phyloP scores from a whole-genome alignment of 2,113 vertebrate species.

The Triplophysa siluroides region DNA sequence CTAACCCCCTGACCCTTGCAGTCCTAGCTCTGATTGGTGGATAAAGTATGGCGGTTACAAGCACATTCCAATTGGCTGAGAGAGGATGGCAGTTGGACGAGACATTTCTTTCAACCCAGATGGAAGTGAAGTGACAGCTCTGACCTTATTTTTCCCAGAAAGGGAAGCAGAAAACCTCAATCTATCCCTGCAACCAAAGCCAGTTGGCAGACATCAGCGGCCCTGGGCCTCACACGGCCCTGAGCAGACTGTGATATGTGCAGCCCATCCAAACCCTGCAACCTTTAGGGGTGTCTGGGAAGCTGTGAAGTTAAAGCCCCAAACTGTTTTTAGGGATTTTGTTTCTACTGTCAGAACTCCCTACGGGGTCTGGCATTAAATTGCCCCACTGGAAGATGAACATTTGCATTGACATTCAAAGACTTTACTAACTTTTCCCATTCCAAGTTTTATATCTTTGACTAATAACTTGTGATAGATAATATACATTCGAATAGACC shows the following conservation, averaged over 20 bases:
- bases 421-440: background rate
- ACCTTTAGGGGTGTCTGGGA: constrained; percentile 26
- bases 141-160: constrained; percentile 39
- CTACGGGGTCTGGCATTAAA: background rate
- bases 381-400: constrained; percentile 3
- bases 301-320: constrained; percentile 32
- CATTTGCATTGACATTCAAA: constrained; percentile 31
- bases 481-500: constrained; percentile 11
- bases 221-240: constrained; percentile 16
- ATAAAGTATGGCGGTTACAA: background rate
- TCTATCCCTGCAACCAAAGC: constrained; percentile 24
- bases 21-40: background rate
- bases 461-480: constrained; percentile 8
- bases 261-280: constrained; percentile 21
- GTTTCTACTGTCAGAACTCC: constrained; percentile 30
- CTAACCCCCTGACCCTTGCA: constrained; percentile 9
- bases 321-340: constrained; percentile 32
- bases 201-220: constrained; percentile 27
- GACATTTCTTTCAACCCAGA: constrained; percentile 35
- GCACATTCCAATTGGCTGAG: constrained; percentile 28
- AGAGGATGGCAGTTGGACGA: background rate
- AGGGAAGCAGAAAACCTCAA: constrained; percentile 18
- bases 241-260: constrained; percentile 31
- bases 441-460: background rate
- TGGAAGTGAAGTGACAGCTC: constrained; percentile 51